Conservation (phyloP, 2,888 invertebrate species). For the Busseola fusca region DNA sequence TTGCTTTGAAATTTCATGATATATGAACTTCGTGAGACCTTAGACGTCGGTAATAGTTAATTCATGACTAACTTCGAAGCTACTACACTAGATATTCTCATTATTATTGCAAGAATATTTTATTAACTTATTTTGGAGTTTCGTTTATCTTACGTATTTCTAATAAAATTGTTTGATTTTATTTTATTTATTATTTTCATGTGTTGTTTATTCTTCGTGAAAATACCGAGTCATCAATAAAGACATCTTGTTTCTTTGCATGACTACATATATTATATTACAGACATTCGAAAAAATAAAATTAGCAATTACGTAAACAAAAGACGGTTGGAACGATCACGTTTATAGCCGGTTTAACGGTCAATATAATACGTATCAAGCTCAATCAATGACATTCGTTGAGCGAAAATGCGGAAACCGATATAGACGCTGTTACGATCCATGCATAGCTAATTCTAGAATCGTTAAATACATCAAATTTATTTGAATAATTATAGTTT, state of each 20-base stretch:
- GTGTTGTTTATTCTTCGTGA: slow-evolving; percentile 42
- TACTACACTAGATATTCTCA: slow-evolving; percentile 2
- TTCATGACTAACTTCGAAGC: slow-evolving; percentile 21
- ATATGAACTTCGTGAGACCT: slow-evolving; percentile 23
- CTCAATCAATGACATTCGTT: slow-evolving; percentile 73
- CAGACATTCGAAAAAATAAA: slow-evolving; percentile 64
- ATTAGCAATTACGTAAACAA: slow-evolving; percentile 66
- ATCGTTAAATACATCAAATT: slow-evolving; percentile 27
- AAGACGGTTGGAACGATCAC: slow-evolving; percentile 64
- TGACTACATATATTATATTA: slow-evolving; percentile 58
- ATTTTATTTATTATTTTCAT: not conserved
- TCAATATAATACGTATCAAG: slow-evolving; percentile 70
- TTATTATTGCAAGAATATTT: not conserved
- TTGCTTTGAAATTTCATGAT: slow-evolving; percentile 29
- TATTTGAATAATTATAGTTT: slow-evolving; percentile 2
- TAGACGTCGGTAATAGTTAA: slow-evolving; percentile 30
- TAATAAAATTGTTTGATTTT: slow-evolving; percentile 20
- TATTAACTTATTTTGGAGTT: slow-evolving; percentile 1
- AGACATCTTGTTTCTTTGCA: slow-evolving; percentile 54
- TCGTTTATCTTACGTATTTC: slow-evolving; percentile 2
- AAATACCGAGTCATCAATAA: slow-evolving; percentile 50
- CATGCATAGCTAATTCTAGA: slow-evolving; percentile 51
- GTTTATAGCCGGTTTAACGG: slow-evolving; percentile 69
- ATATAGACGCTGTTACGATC: slow-evolving; percentile 61
- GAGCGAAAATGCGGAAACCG: slow-evolving; percentile 63